Evolutionary conservation across 1,140 invertebrate genomes (phyloP), one percentile per base, ranked within the genome.

Genomic region (Magallana angulata): DNA sequence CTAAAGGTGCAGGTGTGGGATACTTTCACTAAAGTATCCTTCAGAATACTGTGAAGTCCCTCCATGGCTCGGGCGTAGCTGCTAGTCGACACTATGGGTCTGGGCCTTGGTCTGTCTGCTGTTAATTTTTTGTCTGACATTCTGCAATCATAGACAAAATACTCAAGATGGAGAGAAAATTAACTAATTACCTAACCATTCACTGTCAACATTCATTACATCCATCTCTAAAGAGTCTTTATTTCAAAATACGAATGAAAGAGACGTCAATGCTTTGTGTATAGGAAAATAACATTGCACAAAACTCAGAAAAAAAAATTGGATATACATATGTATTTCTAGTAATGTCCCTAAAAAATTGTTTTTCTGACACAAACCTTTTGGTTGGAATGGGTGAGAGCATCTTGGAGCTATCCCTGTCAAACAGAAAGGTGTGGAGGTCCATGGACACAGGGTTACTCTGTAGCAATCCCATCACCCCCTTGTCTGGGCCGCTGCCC

Each of bases 351-450:
- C 36, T 24, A 48, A 48, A 2, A 48, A 48, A 48, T 4, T 48
- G 2, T 0, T 48, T 48, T 48, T 48, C 36, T 48, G 0, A 48
- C 24, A 48, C 57, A 18, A 12, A 82, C 80, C 84, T 84, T 81
- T 85, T 87, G 58, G 76, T 87, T 48, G 30, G 80, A 24, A 87
- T 59, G 9, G 89, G 88, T 56, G 85, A 88, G 12, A 90, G 59
- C 14, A 83, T 36, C 9, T 82, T 87, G 16, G 56, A 85, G 36
- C 62, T 81, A 57, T 90, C 89, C 84, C 89, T 85, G 62, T 90
- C 87, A 86, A 90, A 90, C 83, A 87, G 81, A 30, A 90, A 87
- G 14, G 68, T 57, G 4, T 88, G 87, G 7, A 89, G 24, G 62
- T 89, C 87, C 24, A 87, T 30, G 16, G 60, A 80, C 16, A 59